Conservation (phyloP, 2,888 invertebrate genomes). For the Drosophila niveifrons region DNA sequence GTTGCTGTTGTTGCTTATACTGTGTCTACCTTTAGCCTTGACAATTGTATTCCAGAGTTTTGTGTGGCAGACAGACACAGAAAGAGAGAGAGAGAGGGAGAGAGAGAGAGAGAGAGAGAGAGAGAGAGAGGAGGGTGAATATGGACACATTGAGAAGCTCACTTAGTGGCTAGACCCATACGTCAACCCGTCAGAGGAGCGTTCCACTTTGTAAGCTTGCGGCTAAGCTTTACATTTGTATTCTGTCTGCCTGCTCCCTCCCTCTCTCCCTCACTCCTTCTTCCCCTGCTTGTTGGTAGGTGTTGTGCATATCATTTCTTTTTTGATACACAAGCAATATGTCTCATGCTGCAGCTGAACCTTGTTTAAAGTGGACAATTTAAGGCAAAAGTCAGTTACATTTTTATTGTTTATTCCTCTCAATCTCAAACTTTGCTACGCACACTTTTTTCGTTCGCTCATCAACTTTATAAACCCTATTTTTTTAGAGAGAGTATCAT, state of each 20-base stretch:
- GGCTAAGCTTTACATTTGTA: slow-evolving; percentile 64
- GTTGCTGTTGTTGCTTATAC: slow-evolving; percentile 4
- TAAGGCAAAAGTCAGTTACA: background rate
- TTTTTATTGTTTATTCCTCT: too few species aligned
- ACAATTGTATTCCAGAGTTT: slow-evolving; percentile 54
- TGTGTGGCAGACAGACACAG: slow-evolving; percentile 24
- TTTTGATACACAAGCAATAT: slow-evolving; percentile 38
- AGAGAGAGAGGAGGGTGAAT: background rate
- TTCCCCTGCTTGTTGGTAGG: slow-evolving; percentile 1
- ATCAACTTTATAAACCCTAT: background rate
- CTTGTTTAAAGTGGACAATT: background rate
- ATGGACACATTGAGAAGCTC: slow-evolving; percentile 52
- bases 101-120: slow-evolving; percentile 6
- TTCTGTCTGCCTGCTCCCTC: background rate
- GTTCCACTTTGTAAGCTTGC: slow-evolving; percentile 61
- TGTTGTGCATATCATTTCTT: slow-evolving; percentile 39
- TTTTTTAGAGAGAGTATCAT: background rate
- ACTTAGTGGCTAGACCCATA: slow-evolving; percentile 63
- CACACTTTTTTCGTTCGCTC: background rate
- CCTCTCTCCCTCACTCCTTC: background rate
- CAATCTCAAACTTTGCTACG: too few species aligned
- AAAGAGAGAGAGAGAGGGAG: slow-evolving; percentile 5
- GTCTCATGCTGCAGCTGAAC: background rate
- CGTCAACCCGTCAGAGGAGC: slow-evolving; percentile 57
- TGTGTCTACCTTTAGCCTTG: slow-evolving; percentile 56